Base-by-base conservation (phyloP, 1,140 invertebrate genomes). In the Zaprionus ghesquierei region DNA sequence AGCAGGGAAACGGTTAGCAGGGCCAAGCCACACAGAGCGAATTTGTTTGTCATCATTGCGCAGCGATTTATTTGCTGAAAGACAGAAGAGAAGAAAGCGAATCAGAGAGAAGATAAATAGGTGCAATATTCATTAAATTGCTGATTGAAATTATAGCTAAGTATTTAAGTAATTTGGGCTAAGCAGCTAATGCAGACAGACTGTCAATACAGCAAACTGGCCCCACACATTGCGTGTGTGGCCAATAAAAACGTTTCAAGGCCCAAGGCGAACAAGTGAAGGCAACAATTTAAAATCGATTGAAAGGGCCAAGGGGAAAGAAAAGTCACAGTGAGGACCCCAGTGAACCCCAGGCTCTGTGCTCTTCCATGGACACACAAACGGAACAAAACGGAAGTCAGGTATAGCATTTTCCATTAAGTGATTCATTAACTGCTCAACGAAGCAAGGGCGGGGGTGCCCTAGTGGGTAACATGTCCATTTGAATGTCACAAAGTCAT, bases 11-110 rank as follows among this genome's bases (percentile, higher is more conserved):
- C 64, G 41, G 72, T 75, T 15, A 82, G 63, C 35, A 90, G 56
- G 13, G 78, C 76, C 78, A 91, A 64, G 65, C 72, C 66, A 54
- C 73, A 69, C 60, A 76, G 71, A 49, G 81, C 66, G 27, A 79
- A 75, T 75, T 77, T 74, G 63, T 89, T 91, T 56, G 90, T 85
- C 82, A 90, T 85, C 90, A 91, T 91, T 70, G 66, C 73, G 74
- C 53, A 59, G 50, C 61, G 55, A 65, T 85, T 76, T 50, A 63
- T 59, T 66, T 54, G 51, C 79, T 86, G 51, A 23, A 84, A 77
- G 5, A 56, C 53, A 35, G 20, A 27, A 51, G 25, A 35, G 8
- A 1, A 23, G n/a, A 29, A 23, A 35, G 3, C 4, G 5, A 35
- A 31, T 33, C 44, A 60, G 13, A 12, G 33, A 8, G 4, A 20